Percentiles rank a stretch among this genome's conserved stretches.
phyloP scores from a whole-genome alignment of 2,797 vertebrate species.

The Catostomus latipinnis region DNA sequence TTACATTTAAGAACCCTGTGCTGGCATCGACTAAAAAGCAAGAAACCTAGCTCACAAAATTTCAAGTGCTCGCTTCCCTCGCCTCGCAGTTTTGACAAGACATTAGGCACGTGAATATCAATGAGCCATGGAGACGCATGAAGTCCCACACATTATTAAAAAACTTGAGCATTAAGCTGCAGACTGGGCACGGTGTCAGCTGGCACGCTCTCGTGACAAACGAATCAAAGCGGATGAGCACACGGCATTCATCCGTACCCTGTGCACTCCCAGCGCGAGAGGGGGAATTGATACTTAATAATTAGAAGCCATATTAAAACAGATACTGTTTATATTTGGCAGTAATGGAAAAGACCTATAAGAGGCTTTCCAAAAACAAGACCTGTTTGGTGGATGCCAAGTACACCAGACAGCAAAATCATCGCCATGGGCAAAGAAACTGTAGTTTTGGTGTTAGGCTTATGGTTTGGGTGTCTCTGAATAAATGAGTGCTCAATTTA shows the following conservation, averaged over 20 bases:
- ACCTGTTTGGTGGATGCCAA: constrained; percentile 78
- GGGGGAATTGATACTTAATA: constrained; percentile 78
- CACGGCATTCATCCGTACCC: constrained; percentile 75
- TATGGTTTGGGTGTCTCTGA: constrained; percentile 11
- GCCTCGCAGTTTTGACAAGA: constrained; percentile 80
- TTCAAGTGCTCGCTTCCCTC: constrained; percentile 71
- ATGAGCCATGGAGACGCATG: constrained; percentile 76
- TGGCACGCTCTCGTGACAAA: constrained; percentile 72
- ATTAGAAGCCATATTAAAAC: constrained; percentile 84
- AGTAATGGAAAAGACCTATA: constrained; percentile 78
- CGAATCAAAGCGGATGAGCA: constrained; percentile 81
- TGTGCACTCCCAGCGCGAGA: constrained; percentile 74
- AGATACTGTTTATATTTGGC: constrained; percentile 84
- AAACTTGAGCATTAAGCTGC: constrained; percentile 82
- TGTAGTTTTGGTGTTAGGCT: constrained; percentile 67
- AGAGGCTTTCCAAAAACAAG: constrained; percentile 80
- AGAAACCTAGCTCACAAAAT: constrained; percentile 53
- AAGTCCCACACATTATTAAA: constrained; percentile 80
- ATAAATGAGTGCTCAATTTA: neutral
- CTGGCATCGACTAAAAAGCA: constrained; percentile 73
- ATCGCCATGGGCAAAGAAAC: constrained; percentile 78
- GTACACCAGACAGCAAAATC: constrained; percentile 79
- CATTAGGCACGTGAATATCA: constrained; percentile 82
- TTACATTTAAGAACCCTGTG: constrained; percentile 81
- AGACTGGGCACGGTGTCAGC: constrained; percentile 81